Evolutionary conservation across 2,113 vertebrate genomes (phyloP).

Genomic region (Callipepla squamata): DNA sequence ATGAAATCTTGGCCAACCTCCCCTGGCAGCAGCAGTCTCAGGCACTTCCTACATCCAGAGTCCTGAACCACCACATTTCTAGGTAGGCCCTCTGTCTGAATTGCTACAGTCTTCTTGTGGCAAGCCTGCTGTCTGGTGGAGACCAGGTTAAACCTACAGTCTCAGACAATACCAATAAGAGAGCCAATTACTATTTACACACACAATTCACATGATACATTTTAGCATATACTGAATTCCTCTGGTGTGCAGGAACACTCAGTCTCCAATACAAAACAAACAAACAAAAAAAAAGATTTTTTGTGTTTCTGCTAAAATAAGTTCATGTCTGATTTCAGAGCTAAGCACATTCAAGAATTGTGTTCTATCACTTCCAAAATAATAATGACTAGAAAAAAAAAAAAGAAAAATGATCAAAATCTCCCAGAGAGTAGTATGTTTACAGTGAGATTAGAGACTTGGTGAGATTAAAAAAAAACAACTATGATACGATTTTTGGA

Average conservation of each 20-base stretch:
- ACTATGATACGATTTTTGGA: not conserved
- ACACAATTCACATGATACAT: not conserved
- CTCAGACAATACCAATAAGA: no score
- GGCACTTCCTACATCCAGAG: no score
- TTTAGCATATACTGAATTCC: not conserved
- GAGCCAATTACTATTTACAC: not conserved
- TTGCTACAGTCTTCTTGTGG: no score
- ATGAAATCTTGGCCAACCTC: no score
- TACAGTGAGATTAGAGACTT: not conserved
- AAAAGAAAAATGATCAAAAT: not conserved
- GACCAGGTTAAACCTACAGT: no score
- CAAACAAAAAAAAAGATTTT: not conserved
- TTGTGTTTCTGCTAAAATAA: not conserved
- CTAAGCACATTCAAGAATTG: not conserved
- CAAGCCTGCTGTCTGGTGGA: no score
- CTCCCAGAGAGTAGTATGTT: not conserved
- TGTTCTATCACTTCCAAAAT: not conserved
- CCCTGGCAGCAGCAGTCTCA: no score
- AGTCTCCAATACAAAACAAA: not conserved
- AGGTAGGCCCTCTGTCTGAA: no score
- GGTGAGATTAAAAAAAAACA: not conserved
- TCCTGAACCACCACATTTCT: no score
- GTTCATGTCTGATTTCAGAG: not conserved
- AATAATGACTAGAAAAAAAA: not conserved
- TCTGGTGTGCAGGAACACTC: not conserved